Evolutionary conservation across 2,797 vertebrate genomes (phyloP).

Genomic region (Rhinoraja longicauda): DNA sequence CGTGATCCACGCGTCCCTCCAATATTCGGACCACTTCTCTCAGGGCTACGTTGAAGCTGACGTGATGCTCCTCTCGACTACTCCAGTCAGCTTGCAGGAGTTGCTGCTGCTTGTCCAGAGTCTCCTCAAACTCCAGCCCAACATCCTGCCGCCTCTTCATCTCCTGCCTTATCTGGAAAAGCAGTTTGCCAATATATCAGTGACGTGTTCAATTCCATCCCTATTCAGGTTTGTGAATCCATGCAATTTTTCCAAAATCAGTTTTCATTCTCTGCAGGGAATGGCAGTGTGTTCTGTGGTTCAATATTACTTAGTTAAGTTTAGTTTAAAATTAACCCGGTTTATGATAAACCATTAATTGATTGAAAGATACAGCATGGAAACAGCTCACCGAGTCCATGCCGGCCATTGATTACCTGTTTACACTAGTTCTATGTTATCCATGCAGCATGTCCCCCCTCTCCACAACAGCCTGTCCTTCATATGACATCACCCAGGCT

Average conservation of each 20-base stretch:
- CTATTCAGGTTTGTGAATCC: neutral
- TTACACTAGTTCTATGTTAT: too few species aligned
- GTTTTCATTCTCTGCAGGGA: too few species aligned
- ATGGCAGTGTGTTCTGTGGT: too few species aligned
- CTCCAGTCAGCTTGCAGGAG: slow-evolving; percentile 61
- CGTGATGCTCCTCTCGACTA: slow-evolving; percentile 60
- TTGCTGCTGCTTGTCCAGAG: slow-evolving; percentile 61
- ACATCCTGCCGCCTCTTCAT: slow-evolving; percentile 56
- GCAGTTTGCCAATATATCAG: neutral
- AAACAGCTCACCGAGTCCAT: too few species aligned
- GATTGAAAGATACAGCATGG: too few species aligned
- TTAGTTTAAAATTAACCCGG: neutral
- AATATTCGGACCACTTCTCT: slow-evolving; percentile 56
- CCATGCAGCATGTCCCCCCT: too few species aligned
- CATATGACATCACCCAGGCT: too few species aligned
- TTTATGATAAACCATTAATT: neutral
- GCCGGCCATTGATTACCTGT: too few species aligned
- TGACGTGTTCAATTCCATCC: neutral
- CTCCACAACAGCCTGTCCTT: too few species aligned
- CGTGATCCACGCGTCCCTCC: slow-evolving; percentile 42
- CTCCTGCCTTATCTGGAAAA: slow-evolving; percentile 58
- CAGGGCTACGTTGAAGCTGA: slow-evolving; percentile 57
- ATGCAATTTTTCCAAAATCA: too few species aligned
- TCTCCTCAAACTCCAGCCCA: slow-evolving; percentile 59
- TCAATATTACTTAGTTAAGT: neutral